phyloP scores from a whole-genome alignment of 2,888 invertebrate genomes.

The Cabera pusaria region DNA sequence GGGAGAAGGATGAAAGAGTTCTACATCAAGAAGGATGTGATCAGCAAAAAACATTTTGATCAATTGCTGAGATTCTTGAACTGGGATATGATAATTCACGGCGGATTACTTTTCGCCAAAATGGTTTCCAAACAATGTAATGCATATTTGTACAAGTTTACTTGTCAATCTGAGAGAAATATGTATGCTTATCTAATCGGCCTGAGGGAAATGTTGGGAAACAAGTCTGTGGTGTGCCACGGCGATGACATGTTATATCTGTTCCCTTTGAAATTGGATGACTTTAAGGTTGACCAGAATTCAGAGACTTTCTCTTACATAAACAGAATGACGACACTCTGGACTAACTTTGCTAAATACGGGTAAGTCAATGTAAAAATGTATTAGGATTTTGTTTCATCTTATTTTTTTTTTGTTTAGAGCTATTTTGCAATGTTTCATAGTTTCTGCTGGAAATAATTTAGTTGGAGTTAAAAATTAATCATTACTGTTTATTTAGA shows the following conservation, averaged over 20 bases:
- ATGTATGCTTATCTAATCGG: constrained; percentile 36
- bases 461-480: too few relatives aligned
- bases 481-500: too few relatives aligned
- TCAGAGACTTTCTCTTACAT: constrained; percentile 47
- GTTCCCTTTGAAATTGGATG: constrained; percentile 38
- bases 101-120: constrained; percentile 41
- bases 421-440: too few relatives aligned
- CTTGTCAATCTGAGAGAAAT: constrained; percentile 53
- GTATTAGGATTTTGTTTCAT: too few relatives aligned
- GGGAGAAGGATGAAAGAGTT: constrained; percentile 46
- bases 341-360: constrained; percentile 66
- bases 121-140: constrained; percentile 40
- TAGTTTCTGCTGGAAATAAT: too few relatives aligned
- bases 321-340: constrained; percentile 49
- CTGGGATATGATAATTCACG: constrained; percentile 43
- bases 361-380: constrained; percentile 62
- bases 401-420: too few relatives aligned
- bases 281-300: constrained; percentile 36
- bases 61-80: constrained; percentile 37
- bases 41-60: constrained; percentile 38
- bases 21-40: constrained; percentile 42
- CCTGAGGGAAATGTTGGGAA: constrained; percentile 25
- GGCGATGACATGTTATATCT: constrained; percentile 55
- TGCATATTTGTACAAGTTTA: constrained; percentile 54
- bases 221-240: constrained; percentile 38